Evolutionary conservation across 92 coral and sea anemone genomes (phyloP), one percentile per base, ranked within the genome.

Genomic region (Actinostola sp.): DNA sequence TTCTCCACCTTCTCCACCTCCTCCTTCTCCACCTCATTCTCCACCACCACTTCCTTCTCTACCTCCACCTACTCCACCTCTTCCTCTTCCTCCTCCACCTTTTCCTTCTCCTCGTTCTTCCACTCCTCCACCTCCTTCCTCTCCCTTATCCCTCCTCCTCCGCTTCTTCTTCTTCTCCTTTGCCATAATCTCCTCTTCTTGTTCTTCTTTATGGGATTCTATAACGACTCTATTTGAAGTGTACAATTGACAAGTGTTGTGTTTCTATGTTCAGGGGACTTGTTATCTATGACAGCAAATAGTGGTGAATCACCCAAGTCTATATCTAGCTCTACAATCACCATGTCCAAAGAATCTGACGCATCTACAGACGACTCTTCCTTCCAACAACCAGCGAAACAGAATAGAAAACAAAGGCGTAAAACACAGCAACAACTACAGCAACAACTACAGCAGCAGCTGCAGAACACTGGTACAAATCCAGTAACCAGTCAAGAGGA

Each of bases 321-420:
- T 41, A 34, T 75, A 24, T 61, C 89, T 28, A 49, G 75, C 19
- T 79, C 72, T 16, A 72, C 73, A 46, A 66, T 72, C 16, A 58
- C 81, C 57, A 86, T 84, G 63, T 80, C 88, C 14, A 82, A 74
- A 48, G 90, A 86, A 26, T 81, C 92, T 0, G 92, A 83, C 54
- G 87, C 89, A 15, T 82, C 92, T 7, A 66, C 63, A 57, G 63
- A 57, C 17, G 28, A 77, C 28, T 53, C 63, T 10, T 71, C 73
- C 33, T 82, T 63, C n/a, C 90, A 85, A n/a, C 84, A 70, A 44
- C 80, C 85, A 36, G 63, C 84, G 33, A 91, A 91, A 75, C 91
- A 85, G 29, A 91, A 92, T 77, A 80, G 99, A 16, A 95, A 95
- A 70, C 99, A 95, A 51, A 89, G 97, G 23, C 89, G 98, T 33